Evolutionary conservation across 2,888 invertebrate genomes (phyloP).

Genomic region (Eueremaeus valkanovi): DNA sequence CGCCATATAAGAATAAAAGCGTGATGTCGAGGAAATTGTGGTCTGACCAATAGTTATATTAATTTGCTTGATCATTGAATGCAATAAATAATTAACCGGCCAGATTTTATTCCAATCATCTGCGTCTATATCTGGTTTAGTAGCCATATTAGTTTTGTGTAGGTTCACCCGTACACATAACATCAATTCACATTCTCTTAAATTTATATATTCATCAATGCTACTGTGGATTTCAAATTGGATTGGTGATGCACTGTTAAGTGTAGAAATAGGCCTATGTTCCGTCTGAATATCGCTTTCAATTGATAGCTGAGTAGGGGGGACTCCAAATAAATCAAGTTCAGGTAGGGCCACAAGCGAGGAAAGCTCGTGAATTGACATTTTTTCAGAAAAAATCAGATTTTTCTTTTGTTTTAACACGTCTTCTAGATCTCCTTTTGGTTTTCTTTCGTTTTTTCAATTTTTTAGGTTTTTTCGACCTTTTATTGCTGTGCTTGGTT

Average conservation of each 20-base stretch:
- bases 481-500: too few species aligned
- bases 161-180: not conserved
- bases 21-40: not conserved
- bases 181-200: not conserved
- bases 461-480: too few species aligned
- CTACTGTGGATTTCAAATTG: not conserved
- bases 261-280: not conserved
- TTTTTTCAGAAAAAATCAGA: not conserved
- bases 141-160: not conserved
- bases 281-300: not conserved
- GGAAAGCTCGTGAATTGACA: not conserved
- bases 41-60: not conserved
- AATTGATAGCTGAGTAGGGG: not conserved
- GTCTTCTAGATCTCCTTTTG: not conserved
- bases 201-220: not conserved
- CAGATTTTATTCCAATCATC: not conserved
- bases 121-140: not conserved
- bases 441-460: not conserved
- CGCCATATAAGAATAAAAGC: not conserved
- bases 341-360: not conserved
- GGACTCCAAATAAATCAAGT: not conserved
- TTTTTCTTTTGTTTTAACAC: not conserved
- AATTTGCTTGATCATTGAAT: not conserved
- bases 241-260: not conserved
- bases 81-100: not conserved